Evolutionary conservation across 2,113 vertebrate genomes (phyloP).

Genomic region (Tiliqua scincoides): DNA sequence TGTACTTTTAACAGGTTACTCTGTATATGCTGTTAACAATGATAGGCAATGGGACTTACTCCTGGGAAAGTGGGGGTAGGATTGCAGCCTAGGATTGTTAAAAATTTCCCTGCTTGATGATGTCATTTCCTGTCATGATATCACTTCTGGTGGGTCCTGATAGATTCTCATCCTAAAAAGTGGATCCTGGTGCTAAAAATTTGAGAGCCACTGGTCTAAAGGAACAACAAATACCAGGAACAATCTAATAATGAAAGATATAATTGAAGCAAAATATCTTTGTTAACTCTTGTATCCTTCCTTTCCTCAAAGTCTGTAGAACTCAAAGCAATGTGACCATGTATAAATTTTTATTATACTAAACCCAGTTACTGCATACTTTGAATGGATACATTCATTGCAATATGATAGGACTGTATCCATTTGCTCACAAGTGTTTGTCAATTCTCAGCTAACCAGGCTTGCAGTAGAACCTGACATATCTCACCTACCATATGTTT

Average conservation of each 20-base stretch:
- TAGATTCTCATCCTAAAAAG: too few species aligned
- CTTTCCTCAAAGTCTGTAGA: not conserved
- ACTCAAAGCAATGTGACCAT: not conserved
- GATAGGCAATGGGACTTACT: too few species aligned
- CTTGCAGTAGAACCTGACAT: not conserved
- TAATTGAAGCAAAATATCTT: not conserved
- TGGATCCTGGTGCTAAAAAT: too few species aligned
- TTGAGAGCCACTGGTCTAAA: too few species aligned
- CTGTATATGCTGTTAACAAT: too few species aligned
- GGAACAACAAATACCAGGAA: conserved; percentile 25
- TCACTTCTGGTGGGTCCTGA: too few species aligned
- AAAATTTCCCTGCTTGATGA: too few species aligned
- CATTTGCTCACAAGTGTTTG: not conserved
- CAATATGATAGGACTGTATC: not conserved
- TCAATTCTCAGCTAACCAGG: not conserved
- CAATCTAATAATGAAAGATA: not conserved
- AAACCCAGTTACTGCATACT: not conserved
- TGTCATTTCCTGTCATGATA: too few species aligned
- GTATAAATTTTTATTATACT: not conserved
- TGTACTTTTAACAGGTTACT: too few species aligned
- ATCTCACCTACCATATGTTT: not conserved
- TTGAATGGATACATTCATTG: not conserved
- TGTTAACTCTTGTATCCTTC: not conserved
- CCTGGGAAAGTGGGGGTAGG: too few species aligned
- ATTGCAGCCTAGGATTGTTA: too few species aligned